Percentiles rank a stretch among this genome's conserved stretches.
Evolutionary conservation across 53 echinoderm and acorn worm species (phyloP).

Genomic region (Holothuria leucospilota): DNA sequence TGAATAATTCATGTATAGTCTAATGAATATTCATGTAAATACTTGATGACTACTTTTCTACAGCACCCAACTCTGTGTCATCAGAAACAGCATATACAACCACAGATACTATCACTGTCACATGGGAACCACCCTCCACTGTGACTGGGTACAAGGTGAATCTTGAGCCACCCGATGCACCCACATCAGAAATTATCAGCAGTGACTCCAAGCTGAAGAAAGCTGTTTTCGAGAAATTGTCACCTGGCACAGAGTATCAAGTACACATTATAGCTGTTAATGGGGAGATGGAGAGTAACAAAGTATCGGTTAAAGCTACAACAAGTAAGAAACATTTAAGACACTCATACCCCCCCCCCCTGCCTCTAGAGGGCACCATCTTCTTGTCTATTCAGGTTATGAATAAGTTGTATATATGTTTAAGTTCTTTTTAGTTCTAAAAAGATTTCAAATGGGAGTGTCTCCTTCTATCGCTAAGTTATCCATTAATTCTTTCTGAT

Average conservation of each 20-base stretch:
- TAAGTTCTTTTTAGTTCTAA: too few relatives aligned
- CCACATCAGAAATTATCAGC: conserved; percentile 75
- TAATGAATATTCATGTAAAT: not conserved
- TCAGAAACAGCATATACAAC: conserved; percentile 63
- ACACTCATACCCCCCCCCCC: not conserved
- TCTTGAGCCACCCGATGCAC: conserved; percentile 81
- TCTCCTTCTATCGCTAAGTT: too few relatives aligned
- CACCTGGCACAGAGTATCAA: conserved; percentile 75
- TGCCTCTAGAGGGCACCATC: not conserved
- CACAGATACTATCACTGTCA: conserved; percentile 67
- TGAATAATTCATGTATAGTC: too few relatives aligned
- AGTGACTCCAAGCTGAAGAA: conserved; percentile 73
- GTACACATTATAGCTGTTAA: conserved; percentile 73
- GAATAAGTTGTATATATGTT: too few relatives aligned
- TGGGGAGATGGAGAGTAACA: conserved; percentile 69
- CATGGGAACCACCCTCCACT: conserved; percentile 79
- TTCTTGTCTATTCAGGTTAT: not conserved
- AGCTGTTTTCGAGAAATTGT: conserved; percentile 74
- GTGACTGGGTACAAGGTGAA: conserved; percentile 83
- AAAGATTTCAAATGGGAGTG: too few relatives aligned
- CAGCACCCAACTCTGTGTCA: conserved; percentile 80
- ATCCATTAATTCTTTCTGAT: too few relatives aligned
- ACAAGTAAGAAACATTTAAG: conserved; percentile 67
- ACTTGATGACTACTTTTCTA: not conserved
- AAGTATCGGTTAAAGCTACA: conserved; percentile 69